A percentile compares a stretch with the other conserved stretches of the same genome.
Evolutionary conservation across 2,888 invertebrate genomes (phyloP).

Genomic region (Smittia sp.): DNA sequence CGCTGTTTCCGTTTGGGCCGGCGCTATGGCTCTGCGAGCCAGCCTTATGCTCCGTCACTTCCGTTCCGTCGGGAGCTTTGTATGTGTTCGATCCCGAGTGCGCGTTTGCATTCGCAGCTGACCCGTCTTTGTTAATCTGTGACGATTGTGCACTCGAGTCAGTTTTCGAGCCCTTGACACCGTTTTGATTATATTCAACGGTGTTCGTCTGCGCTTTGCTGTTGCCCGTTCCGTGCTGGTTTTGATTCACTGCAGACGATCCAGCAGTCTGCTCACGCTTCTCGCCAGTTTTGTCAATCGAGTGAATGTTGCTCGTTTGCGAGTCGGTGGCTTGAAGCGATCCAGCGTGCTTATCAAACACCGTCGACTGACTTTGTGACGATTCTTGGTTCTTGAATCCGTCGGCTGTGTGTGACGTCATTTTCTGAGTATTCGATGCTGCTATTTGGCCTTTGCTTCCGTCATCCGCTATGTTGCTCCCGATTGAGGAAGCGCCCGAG

Average conservation of each 20-base stretch:
- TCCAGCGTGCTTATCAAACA: constrained; percentile 11
- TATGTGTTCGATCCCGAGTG: constrained; percentile 18
- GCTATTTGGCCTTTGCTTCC: constrained; percentile 20
- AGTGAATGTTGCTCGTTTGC: background rate
- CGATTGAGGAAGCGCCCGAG: constrained; percentile 29
- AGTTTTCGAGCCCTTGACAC: constrained; percentile 36
- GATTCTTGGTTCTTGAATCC: constrained; percentile 27
- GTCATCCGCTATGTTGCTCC: constrained; percentile 19
- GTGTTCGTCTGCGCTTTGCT: constrained; percentile 25
- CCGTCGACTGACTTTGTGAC: constrained; percentile 12
- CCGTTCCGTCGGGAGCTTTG: background rate
- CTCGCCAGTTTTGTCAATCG: constrained; percentile 29
- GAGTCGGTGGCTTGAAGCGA: constrained; percentile 12
- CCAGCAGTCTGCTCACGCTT: background rate
- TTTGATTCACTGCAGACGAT: constrained; percentile 25
- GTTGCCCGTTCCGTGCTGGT: constrained; percentile 11
- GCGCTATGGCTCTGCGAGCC: background rate
- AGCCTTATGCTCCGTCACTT: constrained; percentile 4
- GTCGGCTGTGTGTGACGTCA: constrained; percentile 21
- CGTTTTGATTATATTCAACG: constrained; percentile 32
- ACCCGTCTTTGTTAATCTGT: constrained; percentile 35
- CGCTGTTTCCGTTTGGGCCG: constrained; percentile 14
- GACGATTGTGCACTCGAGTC: constrained; percentile 12
- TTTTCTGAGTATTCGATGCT: constrained; percentile 25
- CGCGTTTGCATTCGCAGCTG: constrained; percentile 1